Percentiles rank a stretch among this genome's conserved stretches.
These are phyloP conservation scores for Spodoptera frugiperda DNA, from an alignment of 1,140 invertebrate genomes.

Conservation along the genomic window DNA sequence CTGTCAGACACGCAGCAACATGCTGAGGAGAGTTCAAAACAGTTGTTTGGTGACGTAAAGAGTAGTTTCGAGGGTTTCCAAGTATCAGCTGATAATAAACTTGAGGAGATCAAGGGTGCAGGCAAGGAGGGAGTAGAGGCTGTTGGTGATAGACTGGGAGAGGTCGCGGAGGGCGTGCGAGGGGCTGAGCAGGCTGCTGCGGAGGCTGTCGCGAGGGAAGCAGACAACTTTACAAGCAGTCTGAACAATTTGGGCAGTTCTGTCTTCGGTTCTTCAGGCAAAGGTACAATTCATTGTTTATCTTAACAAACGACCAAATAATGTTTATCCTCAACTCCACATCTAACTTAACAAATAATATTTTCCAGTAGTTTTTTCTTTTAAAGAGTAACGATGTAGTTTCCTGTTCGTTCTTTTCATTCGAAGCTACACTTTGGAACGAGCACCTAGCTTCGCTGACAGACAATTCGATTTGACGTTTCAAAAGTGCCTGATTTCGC, in stretches of 20 bases:
- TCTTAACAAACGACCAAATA: too few relatives aligned
- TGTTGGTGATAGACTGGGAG: conserved; percentile 62
- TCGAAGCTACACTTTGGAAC: too few relatives aligned
- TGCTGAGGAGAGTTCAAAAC: conserved; percentile 62
- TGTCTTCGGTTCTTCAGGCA: conserved; percentile 77
- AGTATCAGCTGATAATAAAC: conserved; percentile 77
- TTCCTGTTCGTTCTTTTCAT: too few relatives aligned
- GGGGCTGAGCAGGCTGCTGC: conserved; percentile 61
- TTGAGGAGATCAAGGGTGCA: conserved; percentile 74
- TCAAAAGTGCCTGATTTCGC: too few relatives aligned
- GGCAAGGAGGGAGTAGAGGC: conserved; percentile 67
- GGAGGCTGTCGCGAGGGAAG: conserved; percentile 64
- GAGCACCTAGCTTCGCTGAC: too few relatives aligned
- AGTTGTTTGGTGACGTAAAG: conserved; percentile 72
- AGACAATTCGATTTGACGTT: too few relatives aligned
- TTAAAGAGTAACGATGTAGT: too few relatives aligned
- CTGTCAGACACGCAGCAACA: conserved; percentile 60
- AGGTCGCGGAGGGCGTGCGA: conserved; percentile 57
- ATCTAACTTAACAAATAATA: not conserved
- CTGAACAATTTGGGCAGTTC: conserved; percentile 80
- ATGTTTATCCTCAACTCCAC: not conserved
- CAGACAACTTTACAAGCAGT: conserved; percentile 76
- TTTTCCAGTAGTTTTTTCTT: too few relatives aligned
- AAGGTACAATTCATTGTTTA: conserved; percentile 60
- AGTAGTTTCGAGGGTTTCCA: conserved; percentile 78